Evolutionary conservation across 2,888 invertebrate genomes (phyloP).

Genomic region (Heliconius ethilla): DNA sequence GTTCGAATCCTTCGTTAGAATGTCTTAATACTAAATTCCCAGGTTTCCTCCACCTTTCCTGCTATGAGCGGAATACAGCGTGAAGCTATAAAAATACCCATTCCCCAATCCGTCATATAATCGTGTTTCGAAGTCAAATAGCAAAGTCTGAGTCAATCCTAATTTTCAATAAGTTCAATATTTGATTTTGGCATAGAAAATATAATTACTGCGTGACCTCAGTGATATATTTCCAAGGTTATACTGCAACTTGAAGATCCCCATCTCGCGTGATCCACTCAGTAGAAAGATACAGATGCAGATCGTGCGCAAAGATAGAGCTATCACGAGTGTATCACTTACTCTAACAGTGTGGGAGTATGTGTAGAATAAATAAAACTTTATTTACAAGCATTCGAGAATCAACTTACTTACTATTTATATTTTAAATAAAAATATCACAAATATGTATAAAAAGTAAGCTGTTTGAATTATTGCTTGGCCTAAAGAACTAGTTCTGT

Average conservation of each 20-base stretch:
- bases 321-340: slow-evolving; percentile 68
- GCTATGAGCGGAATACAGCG: too few relatives aligned
- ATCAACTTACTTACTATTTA: slow-evolving; percentile 22
- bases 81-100: too few relatives aligned
- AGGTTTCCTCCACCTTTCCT: too few relatives aligned
- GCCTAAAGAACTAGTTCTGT: slow-evolving; percentile 25
- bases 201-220: background rate
- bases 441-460: slow-evolving; percentile 21
- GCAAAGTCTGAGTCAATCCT: too few relatives aligned
- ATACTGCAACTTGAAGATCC: slow-evolving; percentile 21
- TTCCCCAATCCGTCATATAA: too few relatives aligned
- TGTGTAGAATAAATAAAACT: slow-evolving; percentile 41
- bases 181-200: too few relatives aligned
- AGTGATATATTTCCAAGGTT: slow-evolving; percentile 28
- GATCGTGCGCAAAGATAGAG: slow-evolving; percentile 75
- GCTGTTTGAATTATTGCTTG: slow-evolving; percentile 12
- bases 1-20: too few relatives aligned
- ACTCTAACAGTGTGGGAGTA: slow-evolving; percentile 65
- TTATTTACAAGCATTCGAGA: slow-evolving; percentile 38
- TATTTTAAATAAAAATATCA: slow-evolving; percentile 16
- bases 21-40: too few relatives aligned
- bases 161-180: too few relatives aligned
- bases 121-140: too few relatives aligned
- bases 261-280: slow-evolving; percentile 53
- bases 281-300: slow-evolving; percentile 66